Percentiles rank a stretch among this genome's conserved stretches.
phyloP scores from a whole-genome alignment of 2,113 vertebrate species.

The Murina feae region DNA sequence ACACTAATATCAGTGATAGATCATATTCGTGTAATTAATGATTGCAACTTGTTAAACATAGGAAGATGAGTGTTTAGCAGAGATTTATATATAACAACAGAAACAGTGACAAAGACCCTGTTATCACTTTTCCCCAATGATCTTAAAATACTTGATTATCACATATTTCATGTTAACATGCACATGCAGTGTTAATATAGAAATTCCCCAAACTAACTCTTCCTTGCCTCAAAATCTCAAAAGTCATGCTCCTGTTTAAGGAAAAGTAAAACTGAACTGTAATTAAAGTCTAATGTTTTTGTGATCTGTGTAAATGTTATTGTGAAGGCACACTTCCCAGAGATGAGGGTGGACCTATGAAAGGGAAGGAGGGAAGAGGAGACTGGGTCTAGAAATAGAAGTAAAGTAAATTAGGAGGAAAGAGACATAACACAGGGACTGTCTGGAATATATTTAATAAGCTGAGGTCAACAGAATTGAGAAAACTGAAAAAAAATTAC shows the following conservation, averaged over 20 bases:
- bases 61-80: background rate
- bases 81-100: background rate
- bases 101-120: background rate
- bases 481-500: background rate
- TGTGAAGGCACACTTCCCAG: slow-evolving; percentile 8
- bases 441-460: background rate
- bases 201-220: background rate
- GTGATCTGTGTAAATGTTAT: slow-evolving; percentile 37
- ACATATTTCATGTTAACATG: background rate
- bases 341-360: background rate
- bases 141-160: background rate
- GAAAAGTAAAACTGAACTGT: slow-evolving; percentile 1
- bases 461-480: background rate
- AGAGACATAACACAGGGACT: background rate
- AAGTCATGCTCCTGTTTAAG: background rate
- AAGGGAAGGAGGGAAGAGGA: background rate
- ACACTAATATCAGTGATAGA: background rate
- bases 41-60: background rate
- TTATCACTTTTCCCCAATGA: background rate
- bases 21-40: background rate
- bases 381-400: background rate
- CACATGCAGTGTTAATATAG: background rate
- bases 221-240: background rate
- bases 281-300: slow-evolving; percentile 37
- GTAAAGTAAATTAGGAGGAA: background rate